Evolutionary conservation across 2,888 invertebrate genomes (phyloP).

Genomic region (Leptinotarsa tumamoca): DNA sequence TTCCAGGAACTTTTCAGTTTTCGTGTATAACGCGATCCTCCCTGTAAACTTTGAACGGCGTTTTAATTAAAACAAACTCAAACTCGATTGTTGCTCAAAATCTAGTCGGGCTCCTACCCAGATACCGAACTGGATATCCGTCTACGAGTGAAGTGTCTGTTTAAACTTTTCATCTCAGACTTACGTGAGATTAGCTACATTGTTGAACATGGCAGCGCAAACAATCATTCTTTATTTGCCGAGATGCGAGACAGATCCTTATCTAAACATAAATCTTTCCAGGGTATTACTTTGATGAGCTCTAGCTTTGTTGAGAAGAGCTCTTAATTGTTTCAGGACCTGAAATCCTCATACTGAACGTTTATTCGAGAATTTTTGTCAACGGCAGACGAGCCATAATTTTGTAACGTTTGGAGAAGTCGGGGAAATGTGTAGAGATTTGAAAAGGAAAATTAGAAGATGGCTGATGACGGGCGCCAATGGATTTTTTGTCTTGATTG

Average conservation of each 20-base stretch:
- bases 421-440: neutral
- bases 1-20: no score
- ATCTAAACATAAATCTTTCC: constrained; percentile 28
- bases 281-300: constrained; percentile 19
- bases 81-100: neutral
- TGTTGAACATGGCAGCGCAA: constrained; percentile 25
- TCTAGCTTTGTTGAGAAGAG: neutral
- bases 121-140: neutral
- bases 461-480: no score
- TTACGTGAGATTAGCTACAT: constrained; percentile 33
- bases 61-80: neutral
- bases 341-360: neutral
- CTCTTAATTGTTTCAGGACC: neutral
- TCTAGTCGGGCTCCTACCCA: neutral
- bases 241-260: constrained; percentile 29
- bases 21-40: no score
- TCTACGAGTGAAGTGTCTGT: neutral
- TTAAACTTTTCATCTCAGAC: constrained; percentile 21
- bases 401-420: neutral
- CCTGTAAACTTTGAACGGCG: neutral
- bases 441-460: neutral
- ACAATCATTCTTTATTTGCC: constrained; percentile 35
- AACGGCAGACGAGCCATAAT: neutral
- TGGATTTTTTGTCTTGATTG: no score
- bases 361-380: neutral